Conservation (phyloP, 2,797 vertebrate genomes). For the Taenioides sp. region DNA sequence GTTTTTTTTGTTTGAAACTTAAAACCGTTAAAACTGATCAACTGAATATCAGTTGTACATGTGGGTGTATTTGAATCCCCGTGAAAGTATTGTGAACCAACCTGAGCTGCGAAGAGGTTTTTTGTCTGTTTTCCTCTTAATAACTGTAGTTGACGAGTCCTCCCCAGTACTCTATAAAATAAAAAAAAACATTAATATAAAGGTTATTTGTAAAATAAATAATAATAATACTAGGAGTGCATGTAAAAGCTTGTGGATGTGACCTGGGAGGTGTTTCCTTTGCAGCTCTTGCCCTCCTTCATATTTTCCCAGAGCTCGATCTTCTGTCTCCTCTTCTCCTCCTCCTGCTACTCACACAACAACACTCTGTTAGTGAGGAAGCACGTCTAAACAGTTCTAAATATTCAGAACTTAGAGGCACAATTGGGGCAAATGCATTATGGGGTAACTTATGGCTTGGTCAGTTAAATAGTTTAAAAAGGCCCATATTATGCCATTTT, state of each 20-base stretch:
- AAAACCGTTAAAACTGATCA: too few species aligned
- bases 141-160: conserved; percentile 65
- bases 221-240: background rate
- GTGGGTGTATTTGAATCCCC: background rate
- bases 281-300: conserved; percentile 87
- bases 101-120: conserved; percentile 82
- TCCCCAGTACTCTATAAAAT: conserved; percentile 66
- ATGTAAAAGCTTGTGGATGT: background rate
- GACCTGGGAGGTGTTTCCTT: conserved; percentile 73
- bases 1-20: too few species aligned
- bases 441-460: background rate
- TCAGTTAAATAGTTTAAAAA: too few species aligned
- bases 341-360: conserved; percentile 80
- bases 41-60: background rate
- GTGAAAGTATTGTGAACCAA: conserved; percentile 52
- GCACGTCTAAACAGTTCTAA: background rate
- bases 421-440: background rate
- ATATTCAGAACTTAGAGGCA: too few species aligned
- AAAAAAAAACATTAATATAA: background rate
- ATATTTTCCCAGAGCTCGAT: conserved; percentile 90
- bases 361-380: background rate
- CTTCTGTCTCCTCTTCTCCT: conserved; percentile 88
- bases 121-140: conserved; percentile 82
- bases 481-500: too few species aligned
- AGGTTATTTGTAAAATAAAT: background rate